Evolutionary conservation across 2,888 invertebrate species (phyloP), one percentile per base, ranked within the genome.

Genomic region (Sminthurinus aureus): DNA sequence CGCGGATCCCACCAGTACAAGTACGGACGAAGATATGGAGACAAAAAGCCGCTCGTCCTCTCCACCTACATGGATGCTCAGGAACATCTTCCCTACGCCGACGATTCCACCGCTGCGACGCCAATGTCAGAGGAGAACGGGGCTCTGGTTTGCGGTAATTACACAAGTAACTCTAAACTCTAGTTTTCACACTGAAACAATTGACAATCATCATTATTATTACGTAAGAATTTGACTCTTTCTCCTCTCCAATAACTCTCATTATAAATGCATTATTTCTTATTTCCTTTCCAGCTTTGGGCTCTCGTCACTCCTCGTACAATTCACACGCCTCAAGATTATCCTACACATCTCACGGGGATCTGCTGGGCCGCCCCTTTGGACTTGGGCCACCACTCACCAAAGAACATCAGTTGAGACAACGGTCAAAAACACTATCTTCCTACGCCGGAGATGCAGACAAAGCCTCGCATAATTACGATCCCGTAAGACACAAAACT

Each of bases 61-160:
- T 97, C 96, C 89, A 97, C 97, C 88, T 97, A 97, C 92, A 93
- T 97, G 91, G 98, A 86, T 82, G 86, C 87, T 71, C 90, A 91
- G 90, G 96, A 97, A 92, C 97, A 97, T 91, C 93, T 98, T 90
- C 98, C 98, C 84, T 98, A 97, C 91, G 98, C 98, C 84, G 98
- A 98, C 91, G 98, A 98, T 92, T 98, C 98, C 87, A 96, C 96
- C 90, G 98, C 98, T 87, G 98, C 97, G 85, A 98, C 98, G 86
- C 98, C 98, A 82, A 97, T 98, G 95, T 98, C 97, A 87, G 98
- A 98, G 92, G 98, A 98, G 91, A 97, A 97, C 91, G 97, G 97
- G 90, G 96, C 96, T 90, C 96, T 97, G 91, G 95, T 97, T 90
- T 96, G 97, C 89, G 96, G 96, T 84, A 95, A 75, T 24, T 76